Evolutionary conservation across 2,113 vertebrate species (phyloP), one percentile per base, ranked within the genome.

Genomic region (Azemiops feae): DNA sequence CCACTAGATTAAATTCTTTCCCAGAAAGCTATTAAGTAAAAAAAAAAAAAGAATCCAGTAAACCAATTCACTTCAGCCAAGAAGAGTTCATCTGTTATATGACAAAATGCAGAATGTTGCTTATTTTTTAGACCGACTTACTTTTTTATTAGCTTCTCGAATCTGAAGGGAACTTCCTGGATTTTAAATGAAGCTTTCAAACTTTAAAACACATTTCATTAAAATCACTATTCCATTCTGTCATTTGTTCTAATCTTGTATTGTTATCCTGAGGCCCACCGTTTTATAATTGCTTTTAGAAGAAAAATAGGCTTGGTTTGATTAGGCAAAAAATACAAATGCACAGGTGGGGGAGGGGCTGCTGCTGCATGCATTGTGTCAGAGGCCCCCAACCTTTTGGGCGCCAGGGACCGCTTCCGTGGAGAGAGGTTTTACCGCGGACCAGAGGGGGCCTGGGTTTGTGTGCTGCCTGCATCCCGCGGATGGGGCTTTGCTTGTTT

Each of bases 1-100:
- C 91, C 91, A 12, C 86, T 94, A 95, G 94, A 96, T 95, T 94
- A 86, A 92, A 94, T 93, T 96, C 93, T 94, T 94, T 96, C 96
- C 93, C 93, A 95, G 93, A 95, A 96, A 96, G 95, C 95, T 94
- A 57, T 86, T 55, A 91, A 47, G 43, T n/a, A 27, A 91, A 74
- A 50, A 52, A 50, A 7, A 91, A 69, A 64, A 34, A 34, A 8
- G n/a, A 90, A 22, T 5, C 91, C 55, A 39, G 11, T 85, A 87
- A 87, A 45, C 16, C 16, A 34, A 64, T n/a, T 92, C 30, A 87
- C 22, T 5, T n/a, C 87, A 18, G 85, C n/a, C 25, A 18, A n/a
- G 12, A 45, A 43, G 11, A 81, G 12, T 54, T 43, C 8, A 43
- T 43, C 47, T 5, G 25, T 91, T 85, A 55, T 10, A 30, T 45